A percentile compares a stretch with the other conserved stretches of the same genome.
phyloP scores from a whole-genome alignment of 2,888 invertebrate genomes.

The Drosophila phalerata region DNA sequence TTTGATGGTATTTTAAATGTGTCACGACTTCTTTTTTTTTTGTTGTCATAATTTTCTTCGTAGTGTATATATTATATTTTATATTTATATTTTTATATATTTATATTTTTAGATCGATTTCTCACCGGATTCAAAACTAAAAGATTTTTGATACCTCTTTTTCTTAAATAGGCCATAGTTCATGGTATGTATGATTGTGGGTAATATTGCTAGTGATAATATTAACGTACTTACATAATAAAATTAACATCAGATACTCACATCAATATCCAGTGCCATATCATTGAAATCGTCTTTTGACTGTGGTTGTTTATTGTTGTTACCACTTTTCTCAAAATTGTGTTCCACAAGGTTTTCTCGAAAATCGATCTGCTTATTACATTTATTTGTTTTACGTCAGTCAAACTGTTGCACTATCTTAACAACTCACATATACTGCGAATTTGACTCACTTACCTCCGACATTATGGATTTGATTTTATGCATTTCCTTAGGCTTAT shows the following conservation, averaged over 20 bases:
- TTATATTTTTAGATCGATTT: no score
- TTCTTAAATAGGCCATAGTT: no score
- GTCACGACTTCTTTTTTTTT: no score
- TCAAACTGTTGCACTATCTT: neutral
- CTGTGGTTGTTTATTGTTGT: conserved; percentile 24
- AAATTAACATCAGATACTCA: conserved; percentile 46
- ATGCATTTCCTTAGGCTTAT: conserved; percentile 49
- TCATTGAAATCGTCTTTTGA: conserved; percentile 46
- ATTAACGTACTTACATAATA: neutral
- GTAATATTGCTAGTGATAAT: neutral
- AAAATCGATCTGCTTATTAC: conserved; percentile 73
- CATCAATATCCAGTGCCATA: conserved; percentile 48
- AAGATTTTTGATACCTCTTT: no score
- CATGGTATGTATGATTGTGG: no score
- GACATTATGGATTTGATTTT: conserved; percentile 72
- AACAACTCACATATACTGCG: neutral
- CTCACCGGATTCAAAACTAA: no score
- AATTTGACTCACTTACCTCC: conserved; percentile 60
- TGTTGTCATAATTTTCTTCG: no score
- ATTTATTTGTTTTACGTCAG: neutral
- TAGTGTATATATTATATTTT: no score
- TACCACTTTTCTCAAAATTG: conserved; percentile 29
- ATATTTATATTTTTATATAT: no score
- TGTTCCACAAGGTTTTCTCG: conserved; percentile 73
- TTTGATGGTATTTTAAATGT: no score